Evolutionary conservation across 2,888 invertebrate genomes (phyloP).

Genomic region (Acheta domesticus): DNA sequence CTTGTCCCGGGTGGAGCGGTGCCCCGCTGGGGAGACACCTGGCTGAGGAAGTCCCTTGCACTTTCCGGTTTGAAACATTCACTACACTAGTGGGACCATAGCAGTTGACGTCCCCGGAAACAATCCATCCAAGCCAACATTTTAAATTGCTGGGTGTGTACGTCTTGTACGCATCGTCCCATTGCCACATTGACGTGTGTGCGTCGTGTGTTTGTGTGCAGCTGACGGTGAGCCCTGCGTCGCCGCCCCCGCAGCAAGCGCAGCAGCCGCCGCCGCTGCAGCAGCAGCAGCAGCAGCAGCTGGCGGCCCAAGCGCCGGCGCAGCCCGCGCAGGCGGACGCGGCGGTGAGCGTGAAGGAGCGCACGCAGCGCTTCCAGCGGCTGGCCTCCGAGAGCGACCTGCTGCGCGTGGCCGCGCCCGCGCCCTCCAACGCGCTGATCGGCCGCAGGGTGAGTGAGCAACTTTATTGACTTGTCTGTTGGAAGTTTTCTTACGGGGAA

Average conservation of each 20-base stretch:
- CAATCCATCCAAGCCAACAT: no score
- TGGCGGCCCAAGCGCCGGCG: conserved; percentile 56
- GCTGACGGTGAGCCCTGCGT: background rate
- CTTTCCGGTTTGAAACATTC: no score
- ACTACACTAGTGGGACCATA: no score
- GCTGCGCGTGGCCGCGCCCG: conserved; percentile 38
- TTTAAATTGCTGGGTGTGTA: no score
- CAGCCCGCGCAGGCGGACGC: conserved; percentile 46
- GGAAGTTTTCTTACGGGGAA: no score
- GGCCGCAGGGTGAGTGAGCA: conserved; percentile 57
- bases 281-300: conserved; percentile 44
- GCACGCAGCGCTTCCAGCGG: conserved; percentile 87
- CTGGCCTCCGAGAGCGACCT: conserved; percentile 75
- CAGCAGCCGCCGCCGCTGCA: background rate
- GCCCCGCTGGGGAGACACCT: no score
- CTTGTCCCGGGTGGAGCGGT: no score
- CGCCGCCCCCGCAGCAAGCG: conserved; percentile 28
- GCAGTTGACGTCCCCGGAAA: no score
- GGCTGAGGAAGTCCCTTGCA: no score
- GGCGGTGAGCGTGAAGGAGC: conserved; percentile 76
- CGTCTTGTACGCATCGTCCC: no score
- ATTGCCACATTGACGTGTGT: no score
- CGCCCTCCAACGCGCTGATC: conserved; percentile 51
- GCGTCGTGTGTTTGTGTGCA: background rate
- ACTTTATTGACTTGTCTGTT: background rate